phyloP scores from a whole-genome alignment of 2,113 vertebrate species.

The Plotosus lineatus region DNA sequence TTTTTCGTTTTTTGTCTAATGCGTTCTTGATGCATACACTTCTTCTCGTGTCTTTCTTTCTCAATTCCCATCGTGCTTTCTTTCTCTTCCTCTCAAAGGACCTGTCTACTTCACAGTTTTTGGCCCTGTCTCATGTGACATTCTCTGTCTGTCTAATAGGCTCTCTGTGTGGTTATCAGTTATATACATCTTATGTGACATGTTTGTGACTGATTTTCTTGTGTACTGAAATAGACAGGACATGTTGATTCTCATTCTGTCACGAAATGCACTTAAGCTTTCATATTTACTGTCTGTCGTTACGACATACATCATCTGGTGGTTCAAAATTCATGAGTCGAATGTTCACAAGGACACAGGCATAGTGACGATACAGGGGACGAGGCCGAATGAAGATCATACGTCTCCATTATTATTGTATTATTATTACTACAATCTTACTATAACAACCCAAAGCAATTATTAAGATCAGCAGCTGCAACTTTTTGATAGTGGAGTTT shows the following conservation, averaged over 20 bases:
- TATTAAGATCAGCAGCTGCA: no score
- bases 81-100: background rate
- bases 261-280: conserved; percentile 20
- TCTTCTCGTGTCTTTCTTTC: background rate
- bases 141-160: no score
- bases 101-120: background rate
- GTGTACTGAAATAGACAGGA: conserved; percentile 15
- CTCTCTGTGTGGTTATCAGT: conserved; percentile 21
- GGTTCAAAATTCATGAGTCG: background rate
- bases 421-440: no score
- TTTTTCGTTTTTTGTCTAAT: background rate
- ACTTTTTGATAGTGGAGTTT: no score
- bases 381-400: no score
- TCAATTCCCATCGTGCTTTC: no score
- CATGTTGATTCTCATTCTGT: conserved; percentile 15
- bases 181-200: no score
- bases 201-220: conserved; percentile 21
- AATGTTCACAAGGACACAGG: conserved; percentile 1
- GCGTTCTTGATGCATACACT: background rate
- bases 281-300: background rate
- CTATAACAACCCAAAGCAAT: no score
- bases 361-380: background rate
- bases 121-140: background rate
- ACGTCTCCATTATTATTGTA: no score
- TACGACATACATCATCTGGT: background rate